Base-by-base conservation (phyloP, 2,797 vertebrate species). In the Clarias fuscus region DNA sequence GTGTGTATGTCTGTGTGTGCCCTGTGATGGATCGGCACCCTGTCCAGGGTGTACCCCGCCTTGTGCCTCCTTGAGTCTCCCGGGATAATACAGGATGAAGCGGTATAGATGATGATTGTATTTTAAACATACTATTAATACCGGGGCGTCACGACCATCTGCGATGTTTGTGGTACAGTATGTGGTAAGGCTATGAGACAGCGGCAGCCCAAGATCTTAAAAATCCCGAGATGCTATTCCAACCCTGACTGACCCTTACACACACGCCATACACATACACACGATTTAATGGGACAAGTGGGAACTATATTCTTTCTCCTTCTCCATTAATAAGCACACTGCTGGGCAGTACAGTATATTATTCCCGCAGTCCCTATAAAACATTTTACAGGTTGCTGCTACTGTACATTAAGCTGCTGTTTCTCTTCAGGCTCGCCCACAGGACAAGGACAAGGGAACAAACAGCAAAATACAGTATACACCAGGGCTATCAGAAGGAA, bases 341-440 rank as follows among this genome's bases (percentile, higher is more conserved):
- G 73, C 73, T 71, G 37, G 64, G 20, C 64, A 71, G 14, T 71
- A 79, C 65, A 80, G 76, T 78, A 83, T 71, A 77, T 86, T 76
- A 84, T 79, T 40, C 56, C 81, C 53, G 64, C 73, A 48, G 37
- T 70, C 22, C 48, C 80, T 68, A 86, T 83, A 83, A 83, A 77
- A 71, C 85, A 78, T 70, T 84, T 84, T 72, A 78, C 73, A 77
- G 48, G 40, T 53, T 70, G 37, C 73, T 86, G 81, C 53, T 83
- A 83, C 72, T 77, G 67, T 43, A 59, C 79, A 83, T 76, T 64
- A 65, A 86, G 37, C 58, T 33, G 14, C 79, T 81, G 67, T 30
- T 64, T 65, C 70, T 56, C 59, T 62, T 83, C 72, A 71, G 30
- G 72, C 33, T 83, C 64, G 53, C 62, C 27, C 27, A 59, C 64